Base-by-base conservation (phyloP, 2,888 invertebrate species). In the Drosophila melanosoma region DNA sequence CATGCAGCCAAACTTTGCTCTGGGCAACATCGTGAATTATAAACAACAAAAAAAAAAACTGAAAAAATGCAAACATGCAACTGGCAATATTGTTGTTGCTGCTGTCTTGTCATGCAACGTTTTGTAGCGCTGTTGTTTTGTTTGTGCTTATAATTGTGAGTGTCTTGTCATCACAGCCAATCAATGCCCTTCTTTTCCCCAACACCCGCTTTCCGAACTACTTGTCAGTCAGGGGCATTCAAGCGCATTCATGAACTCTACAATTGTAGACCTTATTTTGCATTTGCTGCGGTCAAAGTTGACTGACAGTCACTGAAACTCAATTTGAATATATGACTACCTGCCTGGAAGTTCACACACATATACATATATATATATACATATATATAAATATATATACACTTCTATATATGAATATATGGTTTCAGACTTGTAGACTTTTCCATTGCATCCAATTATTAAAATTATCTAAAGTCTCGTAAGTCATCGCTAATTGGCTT, bases 201-300 rank as follows among this genome's bases (percentile, higher is more conserved):
- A n/a, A 53, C 60, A 36, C 20, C 42, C 58, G 32, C 33, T 32
- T 38, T 35, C 33, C 20, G 20, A 29, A 42, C 49, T 70, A 74
- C 67, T 69, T 75, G 84, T 72, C 85, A 74, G 84, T 87, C 88
- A 85, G 83, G 84, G 88, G 81, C 84, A 83, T 81, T 85, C 83
- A 81, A 69, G 71, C 65, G 62, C 81, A 69, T 69, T 69, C 74
- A 36, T 74, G 80, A 75, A 83, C 87, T 74, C 71, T 62, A 65
- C 72, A 79, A 74, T 79, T 74, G 68, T 64, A 66, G 48, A 62
- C 48, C 63, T 60, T 52, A 67, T 61, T 75, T 68, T 70, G 66
- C 57, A 63, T 76, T 71, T 69, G 74, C 61, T 84, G 79, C 73
- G 86, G 86, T 89, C 89, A 89, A 87, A 87, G 89, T 84, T 87